phyloP scores from a whole-genome alignment of 2,888 invertebrate genomes.

The Copidosoma aretas region DNA sequence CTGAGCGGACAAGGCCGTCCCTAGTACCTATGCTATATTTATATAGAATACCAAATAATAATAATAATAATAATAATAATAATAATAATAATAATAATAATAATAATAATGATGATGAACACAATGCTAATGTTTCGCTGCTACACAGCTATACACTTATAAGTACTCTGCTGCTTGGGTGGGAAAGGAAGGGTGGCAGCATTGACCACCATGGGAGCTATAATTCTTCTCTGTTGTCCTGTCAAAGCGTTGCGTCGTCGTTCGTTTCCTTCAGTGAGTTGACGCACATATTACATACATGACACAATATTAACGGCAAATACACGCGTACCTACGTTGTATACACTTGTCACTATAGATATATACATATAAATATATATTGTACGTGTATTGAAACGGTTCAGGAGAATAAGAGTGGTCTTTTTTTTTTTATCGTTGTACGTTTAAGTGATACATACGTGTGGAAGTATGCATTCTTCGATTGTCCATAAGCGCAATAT shows the following conservation, averaged over 20 bases:
- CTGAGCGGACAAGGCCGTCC: background rate
- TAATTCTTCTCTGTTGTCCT: slow-evolving; percentile 22
- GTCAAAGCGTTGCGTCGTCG: slow-evolving; percentile 9
- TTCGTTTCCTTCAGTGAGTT: slow-evolving; percentile 25
- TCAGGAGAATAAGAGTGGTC: slow-evolving; percentile 13
- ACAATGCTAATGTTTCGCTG: background rate
- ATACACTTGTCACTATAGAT: slow-evolving; percentile 26
- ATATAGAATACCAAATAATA: background rate
- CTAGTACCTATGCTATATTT: background rate
- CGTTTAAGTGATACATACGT: slow-evolving; percentile 6
- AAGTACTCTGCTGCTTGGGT: background rate
- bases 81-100: too few species aligned
- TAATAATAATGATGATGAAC: too few species aligned
- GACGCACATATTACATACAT: background rate
- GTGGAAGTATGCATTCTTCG: slow-evolving; percentile 11
- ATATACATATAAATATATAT: too few species aligned
- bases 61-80: too few species aligned
- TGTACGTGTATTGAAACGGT: slow-evolving; percentile 20
- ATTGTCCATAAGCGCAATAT: slow-evolving; percentile 17
- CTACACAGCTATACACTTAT: background rate
- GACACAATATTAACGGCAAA: background rate
- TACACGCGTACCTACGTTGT: background rate
- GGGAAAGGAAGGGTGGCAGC: background rate
- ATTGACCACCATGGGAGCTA: background rate
- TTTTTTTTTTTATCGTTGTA: slow-evolving; percentile 16